Base-by-base conservation (phyloP, 2,888 invertebrate species). In the Hyposoter didymator region DNA sequence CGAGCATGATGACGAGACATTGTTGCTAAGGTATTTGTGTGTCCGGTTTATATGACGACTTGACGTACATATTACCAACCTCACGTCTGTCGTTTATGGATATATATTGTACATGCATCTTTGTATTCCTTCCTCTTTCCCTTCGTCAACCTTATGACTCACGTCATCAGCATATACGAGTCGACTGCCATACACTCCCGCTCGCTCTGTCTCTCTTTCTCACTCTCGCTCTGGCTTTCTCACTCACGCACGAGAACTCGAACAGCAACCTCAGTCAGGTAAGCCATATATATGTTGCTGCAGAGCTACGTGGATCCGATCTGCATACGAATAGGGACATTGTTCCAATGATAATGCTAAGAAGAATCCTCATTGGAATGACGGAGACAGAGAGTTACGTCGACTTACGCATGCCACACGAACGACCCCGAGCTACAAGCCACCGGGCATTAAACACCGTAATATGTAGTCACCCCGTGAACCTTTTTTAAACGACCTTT, bases 251-350 rank as follows among this genome's bases (percentile, higher is more conserved):
- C 12, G 35, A 47, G 12, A 32, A 19, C 66, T 45, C 45, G 62
- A 32, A 70, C 80, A 70, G 80, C 45, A 84, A 52, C 66, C 52
- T 17, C 82, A 67, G 82, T 80, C 85, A 86, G 85, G 84, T 81
- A 86, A 82, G 74, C 64, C 73, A 12, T 66, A 39, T 66, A 39
- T 66, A 35, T 32, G 64, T 67, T 39, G 80, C 73, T 67, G 66
- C 82, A 52, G 72, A 72, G 82, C 67, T 67, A 64, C 84, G 84
- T 64, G 84, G 67, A 84, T 86, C 85, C 80, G 85, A 86, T 86
- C 85, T 86, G 85, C 85, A 86, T 86, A 86, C 85, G 85, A 86
- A 86, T 86, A 86, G 85, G 85, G 78, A 84, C 85, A 86, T 86
- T 86, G 85, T 86, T 86, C 85, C 85, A 86, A 86, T 84, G 85